Conservation (phyloP, 2,888 invertebrate species). For the Capitulum mitella region DNA sequence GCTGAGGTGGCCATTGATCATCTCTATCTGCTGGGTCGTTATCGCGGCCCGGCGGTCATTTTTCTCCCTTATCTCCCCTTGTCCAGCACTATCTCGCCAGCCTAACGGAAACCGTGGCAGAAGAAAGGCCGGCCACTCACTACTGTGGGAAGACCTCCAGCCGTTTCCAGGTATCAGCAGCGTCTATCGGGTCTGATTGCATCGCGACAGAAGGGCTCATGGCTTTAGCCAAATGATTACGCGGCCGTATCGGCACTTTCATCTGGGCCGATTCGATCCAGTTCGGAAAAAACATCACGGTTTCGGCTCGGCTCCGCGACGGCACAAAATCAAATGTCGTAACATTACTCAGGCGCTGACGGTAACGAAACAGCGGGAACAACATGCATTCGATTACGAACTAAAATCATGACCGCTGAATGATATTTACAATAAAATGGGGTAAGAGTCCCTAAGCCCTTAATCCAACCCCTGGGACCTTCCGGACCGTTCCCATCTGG, state of each 20-base stretch:
- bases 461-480: no score
- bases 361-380: no score
- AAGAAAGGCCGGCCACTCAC: background rate
- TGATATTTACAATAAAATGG: no score
- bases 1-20: background rate
- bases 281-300: no score
- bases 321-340: no score
- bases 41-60: background rate
- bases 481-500: no score
- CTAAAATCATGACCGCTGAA: no score
- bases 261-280: no score
- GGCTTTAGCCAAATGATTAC: slow-evolving; percentile 3
- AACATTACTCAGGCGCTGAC: no score
- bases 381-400: no score
- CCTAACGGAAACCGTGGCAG: background rate
- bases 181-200: background rate
- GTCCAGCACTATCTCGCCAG: slow-evolving; percentile 1
- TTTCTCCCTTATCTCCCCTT: slow-evolving; percentile 8
- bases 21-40: background rate
- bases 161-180: background rate
- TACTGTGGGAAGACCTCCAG: background rate
- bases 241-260: background rate
- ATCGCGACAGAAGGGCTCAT: background rate
- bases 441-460: no score
- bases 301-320: no score